Evolutionary conservation across 2,888 invertebrate genomes (phyloP), one percentile per base, ranked within the genome.

Genomic region (Tetranychus piercei): DNA sequence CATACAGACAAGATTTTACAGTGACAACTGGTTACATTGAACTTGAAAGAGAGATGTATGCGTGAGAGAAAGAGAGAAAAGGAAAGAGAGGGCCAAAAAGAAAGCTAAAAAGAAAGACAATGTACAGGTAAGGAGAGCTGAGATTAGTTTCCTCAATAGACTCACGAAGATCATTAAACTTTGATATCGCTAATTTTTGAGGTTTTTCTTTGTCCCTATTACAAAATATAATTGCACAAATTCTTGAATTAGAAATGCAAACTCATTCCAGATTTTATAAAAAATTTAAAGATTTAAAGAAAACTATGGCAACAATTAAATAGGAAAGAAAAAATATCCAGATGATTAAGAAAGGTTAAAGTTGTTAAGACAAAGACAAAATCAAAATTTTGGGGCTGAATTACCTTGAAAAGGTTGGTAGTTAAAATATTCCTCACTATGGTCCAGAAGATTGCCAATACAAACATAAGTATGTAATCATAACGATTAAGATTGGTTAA

Each of bases 351-450:
- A 34, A 34, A 34, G 34, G 34, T 34, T 34, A 34, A 34, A 34
- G 34, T 55, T 55, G 15, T 55, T 55, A 55, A 55, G 9, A 9
- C 55, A 55, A 15, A 15, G 9, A 15, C 9, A 55, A 69, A 20
- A 8, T 22, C 1, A 20, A 8, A 67, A 11, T 67, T 67, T 67
- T 20, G 5, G 22, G 23, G n/a, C 1, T 18, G 34, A 69, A 69
- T n/a, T 76, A 79, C 79, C 76, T 77, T 78, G 74, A 79, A 78
- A 73, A 78, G 70, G 45, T 74, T 44, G 75, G 78, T 77, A 7
- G 78, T 77, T 20, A 76, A 66, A 43, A 77, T 55, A 73, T 77
- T 74, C 70, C 79, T 76, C n/a, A 78, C 74, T 44, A 77, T 55
- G n/a, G 79, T 78, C 78, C 78, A 79, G 73, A 75, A 73, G 64